A percentile compares a stretch with the other conserved stretches of the same genome.
These are phyloP conservation scores for Formica aserva DNA, from an alignment of 2,888 invertebrate genomes.

Conservation along the genomic window DNA sequence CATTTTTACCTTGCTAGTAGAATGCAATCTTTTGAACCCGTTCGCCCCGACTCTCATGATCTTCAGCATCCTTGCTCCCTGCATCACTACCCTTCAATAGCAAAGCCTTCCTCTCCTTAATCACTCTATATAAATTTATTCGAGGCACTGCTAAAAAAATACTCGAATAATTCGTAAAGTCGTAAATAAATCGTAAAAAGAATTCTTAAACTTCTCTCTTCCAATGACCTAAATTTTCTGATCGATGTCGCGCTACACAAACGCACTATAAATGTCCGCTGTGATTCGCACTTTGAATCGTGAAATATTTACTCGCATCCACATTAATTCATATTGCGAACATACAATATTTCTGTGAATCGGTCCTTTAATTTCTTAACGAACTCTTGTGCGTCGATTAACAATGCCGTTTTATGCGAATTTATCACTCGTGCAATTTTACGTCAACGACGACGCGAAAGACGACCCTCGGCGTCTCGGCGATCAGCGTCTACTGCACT, in stretches of 20 bases:
- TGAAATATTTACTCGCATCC: neutral
- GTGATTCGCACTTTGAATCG: constrained; percentile 7
- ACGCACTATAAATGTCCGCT: neutral
- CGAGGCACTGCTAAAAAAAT: neutral
- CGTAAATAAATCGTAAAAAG: neutral
- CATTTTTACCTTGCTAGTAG: constrained; percentile 73
- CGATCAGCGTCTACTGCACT: constrained; percentile 74
- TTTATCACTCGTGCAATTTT: constrained; percentile 48
- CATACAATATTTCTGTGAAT: neutral
- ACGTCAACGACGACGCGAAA: constrained; percentile 50
- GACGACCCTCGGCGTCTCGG: constrained; percentile 73
- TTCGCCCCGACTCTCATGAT: constrained; percentile 70
- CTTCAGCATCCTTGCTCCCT: constrained; percentile 72
- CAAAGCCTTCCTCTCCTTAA: neutral
- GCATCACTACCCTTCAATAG: constrained; percentile 34
- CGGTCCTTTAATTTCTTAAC: neutral
- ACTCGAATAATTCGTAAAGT: neutral
- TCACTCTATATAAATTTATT: neutral
- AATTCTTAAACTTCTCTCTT: neutral
- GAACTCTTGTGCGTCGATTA: neutral
- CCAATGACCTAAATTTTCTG: neutral
- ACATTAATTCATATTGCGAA: neutral
- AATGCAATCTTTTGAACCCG: constrained; percentile 75
- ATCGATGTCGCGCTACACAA: constrained; percentile 13
- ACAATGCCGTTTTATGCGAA: neutral